Conservation (phyloP, 2,797 vertebrate genomes). For the Scleropages formosus region DNA sequence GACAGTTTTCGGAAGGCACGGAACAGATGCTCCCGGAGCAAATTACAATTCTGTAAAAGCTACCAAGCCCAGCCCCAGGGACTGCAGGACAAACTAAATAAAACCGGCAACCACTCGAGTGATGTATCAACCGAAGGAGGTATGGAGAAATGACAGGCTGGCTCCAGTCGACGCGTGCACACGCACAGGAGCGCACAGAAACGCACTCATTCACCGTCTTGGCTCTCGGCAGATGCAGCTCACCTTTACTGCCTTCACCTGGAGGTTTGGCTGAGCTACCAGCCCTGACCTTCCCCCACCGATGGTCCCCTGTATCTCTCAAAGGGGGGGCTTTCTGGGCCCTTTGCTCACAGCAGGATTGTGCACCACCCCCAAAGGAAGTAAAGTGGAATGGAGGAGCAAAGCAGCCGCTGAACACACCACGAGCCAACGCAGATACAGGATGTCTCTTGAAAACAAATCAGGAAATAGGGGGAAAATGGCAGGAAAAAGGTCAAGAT, state of each 20-base stretch:
- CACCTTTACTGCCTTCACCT: too few species aligned
- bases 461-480: slow-evolving; percentile 52
- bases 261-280: too few species aligned
- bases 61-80: not conserved
- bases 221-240: not conserved
- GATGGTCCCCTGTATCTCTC: too few species aligned
- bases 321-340: not conserved
- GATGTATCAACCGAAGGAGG: not conserved
- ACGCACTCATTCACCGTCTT: not conserved
- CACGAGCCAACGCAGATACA: not conserved
- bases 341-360: not conserved
- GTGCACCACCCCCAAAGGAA: not conserved
- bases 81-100: slow-evolving; percentile 2
- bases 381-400: not conserved
- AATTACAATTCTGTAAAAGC: slow-evolving; percentile 20
- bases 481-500: slow-evolving; percentile 61
- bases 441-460: slow-evolving; percentile 9
- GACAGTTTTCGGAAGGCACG: slow-evolving; percentile 21
- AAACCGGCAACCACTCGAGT: not conserved
- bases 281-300: too few species aligned
- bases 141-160: not conserved
- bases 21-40: slow-evolving; percentile 15
- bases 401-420: too few species aligned
- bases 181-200: too few species aligned
- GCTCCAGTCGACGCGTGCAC: not conserved